phyloP scores from a whole-genome alignment of 53 echinoderm and acorn worm species.

The Temnopleurus reevesii region DNA sequence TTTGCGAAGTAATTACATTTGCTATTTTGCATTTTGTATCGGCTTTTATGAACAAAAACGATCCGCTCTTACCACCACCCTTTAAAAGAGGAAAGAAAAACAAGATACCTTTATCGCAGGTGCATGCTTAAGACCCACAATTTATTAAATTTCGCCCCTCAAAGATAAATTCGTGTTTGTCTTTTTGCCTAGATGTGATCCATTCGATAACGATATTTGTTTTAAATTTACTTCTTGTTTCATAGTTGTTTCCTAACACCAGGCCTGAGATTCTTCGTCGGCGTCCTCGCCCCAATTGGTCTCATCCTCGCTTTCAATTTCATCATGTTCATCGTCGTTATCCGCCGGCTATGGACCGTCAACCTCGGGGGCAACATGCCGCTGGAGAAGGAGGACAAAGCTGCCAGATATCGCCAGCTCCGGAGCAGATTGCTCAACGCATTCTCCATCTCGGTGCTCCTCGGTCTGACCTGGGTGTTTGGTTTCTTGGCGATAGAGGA shows the following conservation, averaged over 20 bases:
- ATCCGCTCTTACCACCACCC: no score
- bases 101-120: no score
- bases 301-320: constrained; percentile 67
- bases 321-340: constrained; percentile 67
- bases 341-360: constrained; percentile 60
- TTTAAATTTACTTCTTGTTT: background rate
- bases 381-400: constrained; percentile 35
- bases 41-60: no score
- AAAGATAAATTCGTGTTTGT: no score
- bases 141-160: no score
- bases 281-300: constrained; percentile 64
- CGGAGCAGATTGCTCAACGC: constrained; percentile 69
- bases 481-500: constrained; percentile 70
- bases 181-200: background rate
- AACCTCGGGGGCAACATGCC: constrained; percentile 47
- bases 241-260: constrained; percentile 70
- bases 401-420: constrained; percentile 67
- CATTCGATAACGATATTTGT: background rate
- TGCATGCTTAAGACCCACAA: no score
- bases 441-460: constrained; percentile 66
- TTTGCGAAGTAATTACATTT: no score
- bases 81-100: no score
- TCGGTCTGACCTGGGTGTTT: constrained; percentile 76
- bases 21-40: no score
- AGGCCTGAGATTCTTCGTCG: constrained; percentile 57